These are phyloP conservation scores for Phalacrocorax pelagicus DNA, from an alignment of 2,113 vertebrate genomes.

Conservation along the genomic window DNA sequence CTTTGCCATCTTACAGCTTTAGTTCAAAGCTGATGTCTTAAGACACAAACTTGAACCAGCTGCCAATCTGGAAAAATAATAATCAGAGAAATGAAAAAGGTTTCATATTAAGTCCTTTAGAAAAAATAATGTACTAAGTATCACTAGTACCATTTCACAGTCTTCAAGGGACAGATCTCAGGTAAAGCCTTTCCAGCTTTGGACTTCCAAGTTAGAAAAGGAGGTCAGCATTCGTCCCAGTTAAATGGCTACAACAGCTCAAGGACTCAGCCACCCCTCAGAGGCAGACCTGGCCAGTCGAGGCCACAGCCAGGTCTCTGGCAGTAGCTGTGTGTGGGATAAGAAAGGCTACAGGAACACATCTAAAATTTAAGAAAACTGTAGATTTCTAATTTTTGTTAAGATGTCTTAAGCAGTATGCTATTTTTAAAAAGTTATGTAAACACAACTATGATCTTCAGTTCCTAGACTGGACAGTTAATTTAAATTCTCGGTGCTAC, in stretches of 20 bases:
- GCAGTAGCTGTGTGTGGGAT: neutral
- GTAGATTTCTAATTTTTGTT: neutral
- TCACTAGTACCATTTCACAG: neutral
- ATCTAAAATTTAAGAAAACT: accelerated
- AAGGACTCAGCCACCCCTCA: neutral
- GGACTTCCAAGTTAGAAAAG: neutral
- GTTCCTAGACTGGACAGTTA: neutral
- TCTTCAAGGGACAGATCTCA: neutral
- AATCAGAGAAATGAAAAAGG: neutral
- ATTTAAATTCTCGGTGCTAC: neutral
- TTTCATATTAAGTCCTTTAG: neutral
- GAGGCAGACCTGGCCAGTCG: neutral
- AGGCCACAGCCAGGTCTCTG: neutral
- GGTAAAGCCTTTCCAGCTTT: neutral
- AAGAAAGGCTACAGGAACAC: neutral
- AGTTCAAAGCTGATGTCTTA: neutral
- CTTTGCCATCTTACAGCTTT: neutral
- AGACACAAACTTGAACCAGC: neutral
- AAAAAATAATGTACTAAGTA: neutral
- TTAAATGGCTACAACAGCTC: neutral
- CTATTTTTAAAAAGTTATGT: accelerated
- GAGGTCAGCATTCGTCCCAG: neutral
- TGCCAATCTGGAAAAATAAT: neutral
- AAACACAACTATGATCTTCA: neutral
- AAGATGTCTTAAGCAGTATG: neutral